Evolutionary conservation across 2,113 vertebrate genomes (phyloP).

Genomic region (Rhagologus leucostigma): DNA sequence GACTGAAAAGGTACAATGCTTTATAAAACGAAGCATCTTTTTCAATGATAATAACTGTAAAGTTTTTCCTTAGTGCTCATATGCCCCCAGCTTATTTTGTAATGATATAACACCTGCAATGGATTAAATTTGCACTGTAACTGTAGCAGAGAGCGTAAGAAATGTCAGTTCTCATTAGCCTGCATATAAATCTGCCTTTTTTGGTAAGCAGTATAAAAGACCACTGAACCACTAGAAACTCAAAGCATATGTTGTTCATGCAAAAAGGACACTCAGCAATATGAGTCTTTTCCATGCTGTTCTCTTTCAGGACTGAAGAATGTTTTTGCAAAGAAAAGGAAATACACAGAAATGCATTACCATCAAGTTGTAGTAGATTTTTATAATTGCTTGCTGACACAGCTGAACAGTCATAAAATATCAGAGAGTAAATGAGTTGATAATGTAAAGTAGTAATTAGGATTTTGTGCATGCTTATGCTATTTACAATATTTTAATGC

Average conservation of each 20-base stretch:
- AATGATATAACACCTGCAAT: constrained; percentile 46
- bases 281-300: neutral
- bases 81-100: constrained; percentile 24
- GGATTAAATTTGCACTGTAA: constrained; percentile 50
- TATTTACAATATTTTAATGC: constrained; percentile 78
- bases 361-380: constrained; percentile 30
- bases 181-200: constrained; percentile 67
- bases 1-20: neutral
- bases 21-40: constrained; percentile 11
- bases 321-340: neutral
- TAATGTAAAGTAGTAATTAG: constrained; percentile 75
- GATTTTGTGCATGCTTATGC: constrained; percentile 58
- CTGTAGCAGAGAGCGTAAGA: constrained; percentile 22
- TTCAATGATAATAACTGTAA: constrained; percentile 13
- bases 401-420: constrained; percentile 66
- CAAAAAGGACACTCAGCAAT: constrained; percentile 38
- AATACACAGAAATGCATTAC: neutral
- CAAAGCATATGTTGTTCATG: constrained; percentile 61
- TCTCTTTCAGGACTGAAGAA: neutral
- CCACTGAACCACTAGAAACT: constrained; percentile 52
- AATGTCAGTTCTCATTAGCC: constrained; percentile 72
- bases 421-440: constrained; percentile 71
- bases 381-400: constrained; percentile 69
- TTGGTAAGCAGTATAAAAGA: constrained; percentile 16
- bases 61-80: constrained; percentile 27